These are phyloP conservation scores for Tanytarsus gracilentus DNA, from an alignment of 2,888 invertebrate genomes.

Conservation along the genomic window DNA sequence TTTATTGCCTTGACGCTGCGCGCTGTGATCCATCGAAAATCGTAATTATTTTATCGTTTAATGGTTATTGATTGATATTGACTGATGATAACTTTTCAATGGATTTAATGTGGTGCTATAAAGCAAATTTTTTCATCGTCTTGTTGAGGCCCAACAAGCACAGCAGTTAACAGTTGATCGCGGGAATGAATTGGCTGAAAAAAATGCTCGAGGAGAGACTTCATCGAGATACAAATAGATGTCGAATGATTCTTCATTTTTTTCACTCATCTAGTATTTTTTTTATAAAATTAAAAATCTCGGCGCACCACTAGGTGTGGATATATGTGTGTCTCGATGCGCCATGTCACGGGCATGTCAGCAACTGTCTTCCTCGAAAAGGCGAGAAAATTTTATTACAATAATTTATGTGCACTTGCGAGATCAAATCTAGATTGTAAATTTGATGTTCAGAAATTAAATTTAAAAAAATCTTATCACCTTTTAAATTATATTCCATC, in stretches of 20 bases:
- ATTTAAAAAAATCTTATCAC: too few species aligned
- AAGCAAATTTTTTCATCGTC: conserved; percentile 13
- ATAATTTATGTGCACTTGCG: too few species aligned
- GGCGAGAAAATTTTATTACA: too few species aligned
- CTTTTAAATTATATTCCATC: too few species aligned
- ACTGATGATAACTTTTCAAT: conserved; percentile 29
- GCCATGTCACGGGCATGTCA: too few species aligned
- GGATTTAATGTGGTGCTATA: conserved; percentile 26
- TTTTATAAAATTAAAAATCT: background rate
- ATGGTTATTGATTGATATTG: conserved; percentile 29
- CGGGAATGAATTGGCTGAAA: background rate
- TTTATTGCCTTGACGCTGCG: conserved; percentile 17
- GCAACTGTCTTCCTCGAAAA: too few species aligned
- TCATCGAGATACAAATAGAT: conserved; percentile 7
- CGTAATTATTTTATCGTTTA: conserved; percentile 27
- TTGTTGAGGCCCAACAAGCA: background rate
- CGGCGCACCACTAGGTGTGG: too few species aligned
- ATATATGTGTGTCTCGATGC: too few species aligned
- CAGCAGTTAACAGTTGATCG: too few species aligned
- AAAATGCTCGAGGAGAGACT: background rate
- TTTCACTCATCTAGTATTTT: background rate
- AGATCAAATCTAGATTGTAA: too few species aligned
- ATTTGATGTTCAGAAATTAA: too few species aligned
- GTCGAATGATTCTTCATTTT: conserved; percentile 9
- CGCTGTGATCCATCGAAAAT: conserved; percentile 17